Percentiles rank a stretch among this genome's conserved stretches.
These are phyloP conservation scores for Delichon dasypus DNA, from an alignment of 2,797 vertebrate genomes.

Conservation along the genomic window DNA sequence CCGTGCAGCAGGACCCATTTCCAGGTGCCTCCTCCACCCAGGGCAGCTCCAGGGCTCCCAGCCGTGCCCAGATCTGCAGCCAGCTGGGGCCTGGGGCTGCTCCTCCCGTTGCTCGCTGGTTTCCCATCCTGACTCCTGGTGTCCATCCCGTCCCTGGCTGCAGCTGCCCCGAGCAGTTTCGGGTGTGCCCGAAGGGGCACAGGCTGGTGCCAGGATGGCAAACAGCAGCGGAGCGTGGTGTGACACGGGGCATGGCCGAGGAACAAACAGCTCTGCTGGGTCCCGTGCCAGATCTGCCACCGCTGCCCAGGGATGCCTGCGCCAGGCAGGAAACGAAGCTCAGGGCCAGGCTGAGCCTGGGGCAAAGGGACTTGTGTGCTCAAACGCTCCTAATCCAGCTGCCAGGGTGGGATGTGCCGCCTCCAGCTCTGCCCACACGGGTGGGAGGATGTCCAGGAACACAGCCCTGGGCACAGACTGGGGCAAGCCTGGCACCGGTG, in stretches of 20 bases:
- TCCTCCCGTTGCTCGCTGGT: accelerated
- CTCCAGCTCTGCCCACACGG: background rate
- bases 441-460: background rate
- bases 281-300: background rate
- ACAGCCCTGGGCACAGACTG: background rate
- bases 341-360: background rate
- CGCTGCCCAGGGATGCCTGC: background rate
- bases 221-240: background rate
- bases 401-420: background rate
- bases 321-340: background rate
- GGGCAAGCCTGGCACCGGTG: background rate
- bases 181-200: accelerated
- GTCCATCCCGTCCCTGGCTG: background rate
- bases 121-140: background rate
- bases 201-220: background rate
- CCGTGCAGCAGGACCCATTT: background rate
- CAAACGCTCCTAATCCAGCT: background rate
- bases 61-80: background rate
- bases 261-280: background rate
- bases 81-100: background rate
- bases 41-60: background rate
- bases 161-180: background rate
- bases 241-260: background rate
- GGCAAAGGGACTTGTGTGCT: accelerated
- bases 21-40: background rate